Evolutionary conservation across 2,113 vertebrate species (phyloP), one percentile per base, ranked within the genome.

Genomic region (Anoura caudifer): DNA sequence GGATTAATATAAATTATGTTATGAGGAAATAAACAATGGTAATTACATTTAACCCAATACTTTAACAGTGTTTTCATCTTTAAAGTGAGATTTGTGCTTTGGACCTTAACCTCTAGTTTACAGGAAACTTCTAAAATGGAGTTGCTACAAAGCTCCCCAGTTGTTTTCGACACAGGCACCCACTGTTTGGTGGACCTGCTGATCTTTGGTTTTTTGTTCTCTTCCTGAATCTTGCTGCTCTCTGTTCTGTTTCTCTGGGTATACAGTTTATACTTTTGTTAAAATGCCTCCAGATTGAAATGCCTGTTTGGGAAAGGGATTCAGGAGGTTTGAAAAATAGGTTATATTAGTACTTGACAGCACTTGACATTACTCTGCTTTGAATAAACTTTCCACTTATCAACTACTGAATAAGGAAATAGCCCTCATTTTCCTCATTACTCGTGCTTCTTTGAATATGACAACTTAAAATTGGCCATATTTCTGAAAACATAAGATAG

Each of bases 261-360:
- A 15, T 43, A 47, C 13, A 67, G 45, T 83, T 95, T 77, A 43
- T 43, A 87, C 50, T 41, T 31, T 52, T 77, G 47, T 87, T 76
- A 87, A 94, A 95, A 75, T 87, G 61, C 70, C 90, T 93, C 93
- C 81, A 90, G 61, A 43, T 8, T 43, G 69, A 93, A 88, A 84
- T 87, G n/a, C 43, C 36, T 83, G 10, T 54, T 73, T 19, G 19
- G 69, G 63, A 83, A 87, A 93, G 61, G 41, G 22, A 43, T 59
- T 95, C 61, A 84, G 38, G 41, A 45, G 54, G 45, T 52, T 45
- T 84, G 45, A 47, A 76, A 4, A 86, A 54, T 7, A 70, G 63
- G n/a, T 75, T 54, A 12, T 26, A 12, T 61, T 33, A 20, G 54
- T 31, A 33, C 38, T 31, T 19, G 56, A 82, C 80, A 33, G 38